These are phyloP conservation scores for Spatula clypeata DNA, from an alignment of 2,797 vertebrate species.

Conservation along the genomic window DNA sequence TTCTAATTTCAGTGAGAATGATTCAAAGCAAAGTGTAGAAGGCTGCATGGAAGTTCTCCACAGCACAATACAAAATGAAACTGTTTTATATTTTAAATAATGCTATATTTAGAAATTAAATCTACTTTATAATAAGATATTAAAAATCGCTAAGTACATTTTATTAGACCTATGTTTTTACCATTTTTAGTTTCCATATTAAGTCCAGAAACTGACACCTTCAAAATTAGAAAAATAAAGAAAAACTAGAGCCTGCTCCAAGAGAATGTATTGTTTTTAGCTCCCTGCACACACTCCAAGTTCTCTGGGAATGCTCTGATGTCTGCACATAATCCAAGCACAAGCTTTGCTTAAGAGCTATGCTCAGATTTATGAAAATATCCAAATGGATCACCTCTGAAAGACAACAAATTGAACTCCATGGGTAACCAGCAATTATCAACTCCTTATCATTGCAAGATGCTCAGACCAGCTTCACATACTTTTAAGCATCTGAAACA, in stretches of 20 bases:
- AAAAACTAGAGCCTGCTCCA: background rate
- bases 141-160: background rate
- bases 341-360: background rate
- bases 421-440: background rate
- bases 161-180: background rate
- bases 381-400: background rate
- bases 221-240: background rate
- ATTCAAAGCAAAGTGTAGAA: constrained; percentile 22
- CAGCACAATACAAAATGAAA: background rate
- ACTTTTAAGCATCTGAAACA: background rate
- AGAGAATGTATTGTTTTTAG: background rate
- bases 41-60: background rate
- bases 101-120: background rate
- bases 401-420: background rate
- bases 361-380: background rate
- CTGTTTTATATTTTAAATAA: background rate
- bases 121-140: background rate
- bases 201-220: background rate
- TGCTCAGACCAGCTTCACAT: background rate
- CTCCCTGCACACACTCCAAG: background rate
- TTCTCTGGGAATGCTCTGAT: background rate
- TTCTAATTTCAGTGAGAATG: constrained; percentile 3
- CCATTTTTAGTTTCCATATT: background rate
- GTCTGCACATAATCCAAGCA: background rate
- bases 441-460: background rate